Evolutionary conservation across 1,140 invertebrate species (phyloP).

Genomic region (Diorhabda carinulata): DNA sequence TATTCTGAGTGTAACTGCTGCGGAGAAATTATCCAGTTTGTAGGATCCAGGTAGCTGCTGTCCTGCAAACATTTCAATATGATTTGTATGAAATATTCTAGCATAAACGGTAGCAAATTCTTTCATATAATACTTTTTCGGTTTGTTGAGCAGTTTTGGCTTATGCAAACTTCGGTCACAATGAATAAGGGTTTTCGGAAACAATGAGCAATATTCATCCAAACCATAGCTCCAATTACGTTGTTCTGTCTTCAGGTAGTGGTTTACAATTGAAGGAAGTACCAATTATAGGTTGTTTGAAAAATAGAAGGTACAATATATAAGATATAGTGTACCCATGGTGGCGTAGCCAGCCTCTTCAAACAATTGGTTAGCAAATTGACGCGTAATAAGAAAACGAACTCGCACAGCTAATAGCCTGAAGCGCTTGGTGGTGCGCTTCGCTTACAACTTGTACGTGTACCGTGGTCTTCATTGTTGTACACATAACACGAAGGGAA

Average conservation of each 20-base stretch:
- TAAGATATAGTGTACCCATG: too few species aligned
- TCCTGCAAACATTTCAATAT: slow-evolving; percentile 3
- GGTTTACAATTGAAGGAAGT: neutral
- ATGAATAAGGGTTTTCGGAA: too few species aligned
- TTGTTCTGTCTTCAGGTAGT: neutral
- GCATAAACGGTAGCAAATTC: slow-evolving; percentile 6
- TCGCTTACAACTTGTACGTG: too few species aligned
- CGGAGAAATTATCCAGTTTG: slow-evolving; percentile 6
- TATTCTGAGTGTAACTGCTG: slow-evolving; percentile 8
- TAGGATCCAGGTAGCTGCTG: neutral
- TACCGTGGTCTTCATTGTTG: too few species aligned
- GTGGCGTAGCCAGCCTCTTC: too few species aligned
- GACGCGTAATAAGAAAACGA: too few species aligned
- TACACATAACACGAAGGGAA: too few species aligned
- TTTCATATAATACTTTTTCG: neutral
- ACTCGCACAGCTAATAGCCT: too few species aligned
- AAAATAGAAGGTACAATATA: neutral
- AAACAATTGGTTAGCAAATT: too few species aligned
- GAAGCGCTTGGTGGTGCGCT: too few species aligned
- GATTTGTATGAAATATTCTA: slow-evolving; percentile 2
- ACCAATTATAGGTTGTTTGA: neutral
- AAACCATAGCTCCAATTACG: neutral
- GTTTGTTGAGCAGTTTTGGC: neutral
- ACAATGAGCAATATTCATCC: too few species aligned
- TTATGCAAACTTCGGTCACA: too few species aligned